Conservation (phyloP, 2,113 vertebrate species). For the Sapayoa aenigma region DNA sequence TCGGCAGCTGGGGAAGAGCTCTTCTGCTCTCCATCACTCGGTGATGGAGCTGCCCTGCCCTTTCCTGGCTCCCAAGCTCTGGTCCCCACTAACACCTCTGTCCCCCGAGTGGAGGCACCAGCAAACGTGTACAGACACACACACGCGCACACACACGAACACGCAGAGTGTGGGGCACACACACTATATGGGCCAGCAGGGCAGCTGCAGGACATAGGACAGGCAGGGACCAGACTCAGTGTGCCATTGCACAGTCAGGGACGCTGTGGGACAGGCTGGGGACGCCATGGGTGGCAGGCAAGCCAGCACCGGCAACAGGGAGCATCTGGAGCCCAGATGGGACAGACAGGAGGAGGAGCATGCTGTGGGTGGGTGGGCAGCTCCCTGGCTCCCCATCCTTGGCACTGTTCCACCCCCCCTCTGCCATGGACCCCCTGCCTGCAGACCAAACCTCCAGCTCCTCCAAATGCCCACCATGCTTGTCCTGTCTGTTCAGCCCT, state of each 20-base stretch:
- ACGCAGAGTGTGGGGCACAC: background rate
- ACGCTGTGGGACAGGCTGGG: background rate
- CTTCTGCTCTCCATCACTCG: background rate
- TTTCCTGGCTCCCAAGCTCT: background rate
- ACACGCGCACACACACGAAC: no score
- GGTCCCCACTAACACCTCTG: background rate
- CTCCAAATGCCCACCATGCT: fast-evolving
- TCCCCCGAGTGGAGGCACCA: background rate
- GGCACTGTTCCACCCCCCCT: background rate
- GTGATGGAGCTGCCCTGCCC: background rate
- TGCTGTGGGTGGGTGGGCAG: background rate
- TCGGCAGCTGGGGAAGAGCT: fast-evolving
- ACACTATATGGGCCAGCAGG: fast-evolving
- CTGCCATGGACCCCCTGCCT: background rate
- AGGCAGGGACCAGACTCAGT: background rate
- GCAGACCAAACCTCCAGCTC: background rate
- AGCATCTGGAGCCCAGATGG: constrained; percentile 53
- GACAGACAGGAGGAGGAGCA: background rate
- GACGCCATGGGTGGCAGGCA: background rate
- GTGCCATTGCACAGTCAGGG: background rate
- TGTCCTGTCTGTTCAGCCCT: fast-evolving
- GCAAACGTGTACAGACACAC: no score
- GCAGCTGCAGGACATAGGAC: background rate
- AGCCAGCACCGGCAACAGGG: background rate
- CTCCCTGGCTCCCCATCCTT: background rate